Base-by-base conservation (phyloP, 2,113 vertebrate genomes). In the Cnemophilus loriae region DNA sequence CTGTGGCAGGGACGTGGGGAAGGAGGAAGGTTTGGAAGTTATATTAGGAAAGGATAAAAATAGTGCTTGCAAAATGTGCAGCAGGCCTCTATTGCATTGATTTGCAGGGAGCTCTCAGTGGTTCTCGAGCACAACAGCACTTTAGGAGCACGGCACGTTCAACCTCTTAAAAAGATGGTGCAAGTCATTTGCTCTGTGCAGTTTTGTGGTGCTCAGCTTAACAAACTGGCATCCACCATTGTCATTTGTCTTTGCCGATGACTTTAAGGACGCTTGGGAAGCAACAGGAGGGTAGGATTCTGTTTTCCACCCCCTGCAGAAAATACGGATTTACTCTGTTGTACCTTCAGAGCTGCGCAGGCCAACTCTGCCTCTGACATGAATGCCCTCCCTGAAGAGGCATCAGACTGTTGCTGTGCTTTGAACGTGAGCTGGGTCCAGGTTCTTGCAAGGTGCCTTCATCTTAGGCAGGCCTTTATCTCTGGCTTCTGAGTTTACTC, bases 11-110 rank as follows among this genome's bases (percentile, higher is more conserved):
- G 68, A 44, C 15, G 1, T 60, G 71, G 33, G 46, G 59, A 84
- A 81, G 65, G 73, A 94, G 76, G 39, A 86, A 84, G 52, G 28
- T 82, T 80, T 76, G 52, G n/a, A 50, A 89, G 88, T 92, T 96
- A 88, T 64, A 75, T 93, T 92, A 49, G 83, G 83, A 86, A 86
- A 71, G 60, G 86, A 91, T 64, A 86, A 86, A 92, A 94, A 95
- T 78, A 92, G 76, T 28, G 14, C 71, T 86, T 53, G 33, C 68
- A 93, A 85, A 68, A 84, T 76, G 41, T 60, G 39, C 68, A 65
- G 60, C 64, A 50, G 67, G 57, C 79, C 64, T 90, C 39, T 86
- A 7, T 84, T 71, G 71, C 80, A 84, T 92, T 89, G 92, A 87
- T 92, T 92, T 95, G 68, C n/a, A 37, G 60, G 44, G 83, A 78